Base-by-base conservation (phyloP, 2,797 vertebrate species). In the Adelosebastes latens region DNA sequence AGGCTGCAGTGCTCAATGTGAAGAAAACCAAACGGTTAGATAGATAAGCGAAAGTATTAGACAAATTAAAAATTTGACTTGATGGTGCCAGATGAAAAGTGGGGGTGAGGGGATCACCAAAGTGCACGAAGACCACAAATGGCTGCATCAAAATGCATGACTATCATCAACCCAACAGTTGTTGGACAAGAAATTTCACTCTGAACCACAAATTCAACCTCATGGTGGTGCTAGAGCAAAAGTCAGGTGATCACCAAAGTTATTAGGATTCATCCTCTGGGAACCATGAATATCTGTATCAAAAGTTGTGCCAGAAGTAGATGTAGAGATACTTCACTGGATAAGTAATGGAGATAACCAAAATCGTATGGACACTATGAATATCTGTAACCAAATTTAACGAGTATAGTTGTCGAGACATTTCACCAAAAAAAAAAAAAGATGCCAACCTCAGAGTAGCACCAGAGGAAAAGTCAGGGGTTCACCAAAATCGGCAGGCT, bases 1-100 rank as follows among this genome's bases (percentile, higher is more conserved):
- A 74, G 25, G 61, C 31, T 62, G n/a, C 6, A n/a, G 56, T 49
- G 20, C 5, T 56, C 20, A 6, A 3, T 25, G 42, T 55, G 13
- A 79, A 81, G 10, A 58, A 86, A 75, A 65, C 7, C 14, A 39
- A 74, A 67, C 6, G 2, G 4, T n/a, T 14, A n/a, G 24, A 60
- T 3, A 31, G 27, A 73, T 56, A 31, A 36, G 67, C 10, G 16
- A 62, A 84, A 25, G 42, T 56, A 7, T 46, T 5, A 1, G 2
- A 68, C 49, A 82, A 66, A 39, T 18, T 13, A 2, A 72, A 72
- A 27, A 14, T 8, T 29, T 36, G 29, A 60, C 16, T 66, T 16
- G 34, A 66, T 24, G 8, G 49, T 3, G 1, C 8, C 1, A 22
- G 25, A 63, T 22, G 20, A 27, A 27, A 72, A 56, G 27, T 60